Evolutionary conservation across 2,113 vertebrate species (phyloP).

Genomic region (Leptosomus discolor): DNA sequence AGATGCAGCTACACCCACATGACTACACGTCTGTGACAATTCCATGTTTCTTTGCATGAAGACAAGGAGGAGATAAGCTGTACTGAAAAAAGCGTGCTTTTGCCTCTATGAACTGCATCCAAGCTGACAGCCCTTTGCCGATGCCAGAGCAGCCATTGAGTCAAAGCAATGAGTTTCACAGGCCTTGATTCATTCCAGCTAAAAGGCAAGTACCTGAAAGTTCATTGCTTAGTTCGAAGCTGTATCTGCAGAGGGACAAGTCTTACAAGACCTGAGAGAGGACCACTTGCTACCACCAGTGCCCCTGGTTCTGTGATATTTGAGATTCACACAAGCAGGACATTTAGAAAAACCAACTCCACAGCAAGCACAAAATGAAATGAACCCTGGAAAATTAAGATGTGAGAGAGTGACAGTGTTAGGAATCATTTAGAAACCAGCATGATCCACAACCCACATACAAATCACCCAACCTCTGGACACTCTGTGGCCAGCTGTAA

Average conservation of each 20-base stretch:
- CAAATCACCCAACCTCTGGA: not conserved
- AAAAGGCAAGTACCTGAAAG: not conserved
- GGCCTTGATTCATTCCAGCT: not conserved
- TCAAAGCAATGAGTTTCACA: not conserved
- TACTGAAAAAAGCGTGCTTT: not conserved
- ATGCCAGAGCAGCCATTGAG: not conserved
- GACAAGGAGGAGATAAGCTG: rapidly evolving
- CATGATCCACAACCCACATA: not conserved
- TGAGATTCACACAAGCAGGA: not conserved
- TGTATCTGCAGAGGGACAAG: not conserved
- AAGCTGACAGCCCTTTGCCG: not conserved
- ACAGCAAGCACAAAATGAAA: not conserved
- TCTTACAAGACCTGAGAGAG: not conserved
- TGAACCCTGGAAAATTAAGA: not conserved
- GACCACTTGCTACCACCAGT: not conserved
- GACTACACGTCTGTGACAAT: not conserved
- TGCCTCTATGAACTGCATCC: not conserved
- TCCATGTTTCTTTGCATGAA: not conserved
- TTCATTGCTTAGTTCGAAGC: not conserved
- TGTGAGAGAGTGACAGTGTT: not conserved
- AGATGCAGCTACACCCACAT: not conserved
- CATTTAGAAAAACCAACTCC: not conserved
- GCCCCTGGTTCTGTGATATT: not conserved
- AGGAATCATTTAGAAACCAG: not conserved
- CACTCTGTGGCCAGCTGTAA: not conserved